phyloP scores from a whole-genome alignment of 2,797 vertebrate genomes.

The Hippoglossus hippoglossus region DNA sequence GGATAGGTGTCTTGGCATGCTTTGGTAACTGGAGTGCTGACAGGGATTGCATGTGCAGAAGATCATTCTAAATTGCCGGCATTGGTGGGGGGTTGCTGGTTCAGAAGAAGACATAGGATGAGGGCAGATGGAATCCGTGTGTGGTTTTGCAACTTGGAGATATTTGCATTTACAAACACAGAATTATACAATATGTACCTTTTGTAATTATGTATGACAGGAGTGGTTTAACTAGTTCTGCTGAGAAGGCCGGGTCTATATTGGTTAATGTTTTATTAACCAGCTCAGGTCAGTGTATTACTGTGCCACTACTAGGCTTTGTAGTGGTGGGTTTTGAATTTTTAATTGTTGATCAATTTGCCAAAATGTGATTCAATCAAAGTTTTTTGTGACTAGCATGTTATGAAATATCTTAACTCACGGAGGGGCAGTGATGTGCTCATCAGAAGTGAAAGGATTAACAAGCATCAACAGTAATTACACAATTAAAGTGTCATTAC shows the following conservation, averaged over 20 bases:
- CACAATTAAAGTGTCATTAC: neutral
- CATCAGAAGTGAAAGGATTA: neutral
- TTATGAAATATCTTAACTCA: neutral
- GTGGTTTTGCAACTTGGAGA: slow-evolving; percentile 26
- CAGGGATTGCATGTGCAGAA: slow-evolving; percentile 49
- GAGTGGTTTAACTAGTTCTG: slow-evolving; percentile 14
- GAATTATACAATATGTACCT: neutral
- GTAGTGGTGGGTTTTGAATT: neutral
- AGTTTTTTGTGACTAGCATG: slow-evolving; percentile 3
- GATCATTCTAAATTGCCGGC: slow-evolving; percentile 67
- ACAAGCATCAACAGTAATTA: neutral
- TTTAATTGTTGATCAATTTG: neutral
- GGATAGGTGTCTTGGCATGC: slow-evolving; percentile 77
- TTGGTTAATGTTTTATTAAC: slow-evolving; percentile 31
- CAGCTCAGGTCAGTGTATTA: slow-evolving; percentile 13
- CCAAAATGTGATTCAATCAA: slow-evolving; percentile 4
- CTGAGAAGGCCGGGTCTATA: neutral
- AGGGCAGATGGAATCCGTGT: slow-evolving; percentile 44
- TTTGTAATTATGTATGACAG: neutral
- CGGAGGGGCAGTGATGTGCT: neutral
- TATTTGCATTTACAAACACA: slow-evolving; percentile 26
- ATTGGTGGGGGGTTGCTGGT: slow-evolving; percentile 15
- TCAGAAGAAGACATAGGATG: slow-evolving; percentile 35
- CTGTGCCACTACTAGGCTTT: slow-evolving; percentile 3
- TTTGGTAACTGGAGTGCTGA: slow-evolving; percentile 74